Conservation (phyloP, 2,888 invertebrate species). For the Tenthredo notha region DNA sequence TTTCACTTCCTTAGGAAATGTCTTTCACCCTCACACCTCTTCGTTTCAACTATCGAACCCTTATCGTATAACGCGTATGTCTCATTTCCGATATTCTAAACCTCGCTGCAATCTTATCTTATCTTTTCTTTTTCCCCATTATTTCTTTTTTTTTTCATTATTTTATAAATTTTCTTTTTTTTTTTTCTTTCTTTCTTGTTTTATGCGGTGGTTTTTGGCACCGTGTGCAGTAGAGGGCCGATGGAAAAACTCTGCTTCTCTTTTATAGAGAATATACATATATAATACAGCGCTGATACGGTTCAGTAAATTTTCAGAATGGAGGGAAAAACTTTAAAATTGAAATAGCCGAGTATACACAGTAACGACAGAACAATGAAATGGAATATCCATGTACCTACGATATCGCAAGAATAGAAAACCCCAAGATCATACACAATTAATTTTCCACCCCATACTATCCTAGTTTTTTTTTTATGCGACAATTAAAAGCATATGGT, state of each 20-base stretch:
- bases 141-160: neutral
- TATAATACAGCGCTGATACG: neutral
- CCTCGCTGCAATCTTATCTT: neutral
- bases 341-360: neutral
- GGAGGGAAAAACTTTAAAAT: neutral
- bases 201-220: neutral
- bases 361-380: neutral
- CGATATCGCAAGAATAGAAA: neutral
- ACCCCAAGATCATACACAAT: neutral
- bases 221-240: neutral
- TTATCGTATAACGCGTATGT: neutral
- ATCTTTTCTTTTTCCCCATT: neutral
- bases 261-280: neutral
- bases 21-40: neutral
- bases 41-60: neutral
- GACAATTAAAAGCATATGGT: neutral
- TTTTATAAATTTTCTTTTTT: neutral
- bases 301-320: slow-evolving; percentile 3
- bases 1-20: slow-evolving; percentile 10
- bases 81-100: neutral
- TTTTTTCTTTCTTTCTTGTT: neutral
- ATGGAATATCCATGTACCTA: neutral
- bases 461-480: neutral
- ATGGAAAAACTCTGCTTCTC: neutral
- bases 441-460: neutral